Conservation (phyloP, 2,888 invertebrate genomes). For the Temnothorax rugatulus region DNA sequence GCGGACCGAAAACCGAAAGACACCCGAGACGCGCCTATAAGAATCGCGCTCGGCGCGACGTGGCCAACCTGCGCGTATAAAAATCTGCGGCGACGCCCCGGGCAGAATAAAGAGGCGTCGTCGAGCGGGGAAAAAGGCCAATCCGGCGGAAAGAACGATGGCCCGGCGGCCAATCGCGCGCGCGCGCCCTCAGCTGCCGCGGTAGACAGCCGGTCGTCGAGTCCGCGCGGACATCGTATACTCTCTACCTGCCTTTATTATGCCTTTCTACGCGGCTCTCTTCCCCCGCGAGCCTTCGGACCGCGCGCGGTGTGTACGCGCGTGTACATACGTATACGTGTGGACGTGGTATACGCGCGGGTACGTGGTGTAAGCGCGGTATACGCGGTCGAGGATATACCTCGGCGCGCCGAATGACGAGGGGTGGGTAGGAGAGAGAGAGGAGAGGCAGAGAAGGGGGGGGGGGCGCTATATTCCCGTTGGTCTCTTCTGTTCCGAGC, state of each 20-base stretch:
- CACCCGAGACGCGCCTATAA: constrained; percentile 73
- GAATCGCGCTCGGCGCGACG: constrained; percentile 55
- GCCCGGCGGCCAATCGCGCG: constrained; percentile 64
- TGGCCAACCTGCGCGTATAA: constrained; percentile 77
- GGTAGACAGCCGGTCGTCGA: constrained; percentile 75
- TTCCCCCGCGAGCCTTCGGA: constrained; percentile 23
- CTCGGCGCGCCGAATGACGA: constrained; percentile 33
- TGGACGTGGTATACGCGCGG: constrained; percentile 58
- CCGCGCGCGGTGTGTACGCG: constrained; percentile 36
- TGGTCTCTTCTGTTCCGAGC: constrained; percentile 63
- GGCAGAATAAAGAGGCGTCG: constrained; percentile 80
- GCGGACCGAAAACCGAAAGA: background rate
- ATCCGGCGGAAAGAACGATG: constrained; percentile 73
- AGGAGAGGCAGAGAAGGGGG: constrained; percentile 43
- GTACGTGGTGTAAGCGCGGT: constrained; percentile 49
- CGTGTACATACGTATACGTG: constrained; percentile 61
- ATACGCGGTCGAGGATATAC: constrained; percentile 53
- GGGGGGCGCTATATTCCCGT: constrained; percentile 66
- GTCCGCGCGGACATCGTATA: constrained; percentile 83
- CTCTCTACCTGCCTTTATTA: constrained; percentile 69
- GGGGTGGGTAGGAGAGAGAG: constrained; percentile 57
- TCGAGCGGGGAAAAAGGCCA: constrained; percentile 80
- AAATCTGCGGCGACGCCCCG: constrained; percentile 81
- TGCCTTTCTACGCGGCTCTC: constrained; percentile 71
- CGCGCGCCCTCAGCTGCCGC: background rate